phyloP scores from a whole-genome alignment of 2,113 vertebrate genomes.

The Dromas ardeola region DNA sequence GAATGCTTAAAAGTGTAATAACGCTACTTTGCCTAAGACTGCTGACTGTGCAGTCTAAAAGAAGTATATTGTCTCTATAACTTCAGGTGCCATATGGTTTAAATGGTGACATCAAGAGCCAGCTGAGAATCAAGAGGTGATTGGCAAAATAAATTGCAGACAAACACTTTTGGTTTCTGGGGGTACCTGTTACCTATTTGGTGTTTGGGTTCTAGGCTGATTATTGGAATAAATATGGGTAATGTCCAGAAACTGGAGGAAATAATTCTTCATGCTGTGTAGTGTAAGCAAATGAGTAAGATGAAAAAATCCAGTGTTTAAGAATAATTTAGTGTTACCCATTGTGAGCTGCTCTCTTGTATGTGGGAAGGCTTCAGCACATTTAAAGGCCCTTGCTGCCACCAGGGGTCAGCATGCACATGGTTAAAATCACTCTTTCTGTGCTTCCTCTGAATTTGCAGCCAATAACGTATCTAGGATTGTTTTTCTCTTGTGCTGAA shows the following conservation, averaged over 20 bases:
- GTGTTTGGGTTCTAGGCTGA: neutral
- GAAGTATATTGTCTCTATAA: neutral
- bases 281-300: neutral
- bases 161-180: neutral
- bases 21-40: neutral
- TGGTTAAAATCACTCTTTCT: neutral
- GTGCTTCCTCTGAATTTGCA: neutral
- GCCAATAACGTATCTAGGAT: neutral
- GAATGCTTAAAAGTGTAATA: neutral
- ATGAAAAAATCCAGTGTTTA: neutral
- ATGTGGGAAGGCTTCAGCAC: neutral
- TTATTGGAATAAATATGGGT: neutral
- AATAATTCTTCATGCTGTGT: neutral
- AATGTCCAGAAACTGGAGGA: neutral
- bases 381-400: neutral
- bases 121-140: neutral
- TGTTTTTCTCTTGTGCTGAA: neutral
- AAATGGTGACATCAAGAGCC: neutral
- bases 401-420: slow-evolving; percentile 64
- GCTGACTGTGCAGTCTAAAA: neutral
- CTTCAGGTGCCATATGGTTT: neutral
- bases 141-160: neutral
- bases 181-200: neutral
- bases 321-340: neutral
- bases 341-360: fast-evolving